phyloP scores from a whole-genome alignment of 2,888 invertebrate species.

The Seira ritae region DNA sequence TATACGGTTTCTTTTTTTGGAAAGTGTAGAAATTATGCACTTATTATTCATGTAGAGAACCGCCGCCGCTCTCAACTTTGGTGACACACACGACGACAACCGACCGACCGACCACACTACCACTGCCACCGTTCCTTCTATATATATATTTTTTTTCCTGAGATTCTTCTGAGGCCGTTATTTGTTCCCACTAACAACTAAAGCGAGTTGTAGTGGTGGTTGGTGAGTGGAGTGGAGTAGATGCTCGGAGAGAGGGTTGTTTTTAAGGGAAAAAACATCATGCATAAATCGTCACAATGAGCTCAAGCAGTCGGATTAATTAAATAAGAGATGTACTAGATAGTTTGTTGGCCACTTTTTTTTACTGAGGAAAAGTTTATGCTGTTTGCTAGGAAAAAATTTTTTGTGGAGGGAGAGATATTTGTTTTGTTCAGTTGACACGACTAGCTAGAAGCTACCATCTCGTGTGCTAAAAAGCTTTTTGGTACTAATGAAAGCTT shows the following conservation, averaged over 20 bases:
- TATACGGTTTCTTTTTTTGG: background rate
- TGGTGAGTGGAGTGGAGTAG: too few relatives aligned
- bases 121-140: too few relatives aligned
- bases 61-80: background rate
- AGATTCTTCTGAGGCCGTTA: background rate
- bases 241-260: slow-evolving; percentile 2
- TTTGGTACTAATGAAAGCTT: background rate
- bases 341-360: slow-evolving; percentile 39
- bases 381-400: slow-evolving; percentile 42
- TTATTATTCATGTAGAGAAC: slow-evolving; percentile 16
- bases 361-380: slow-evolving; percentile 41
- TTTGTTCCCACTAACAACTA: background rate
- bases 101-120: too few relatives aligned
- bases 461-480: background rate
- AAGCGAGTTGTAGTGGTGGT: background rate
- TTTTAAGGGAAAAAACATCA: background rate
- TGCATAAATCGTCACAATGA: slow-evolving; percentile 32
- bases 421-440: background rate
- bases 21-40: slow-evolving; percentile 8
- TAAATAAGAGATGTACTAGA: slow-evolving; percentile 48
- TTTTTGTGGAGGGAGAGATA: background rate
- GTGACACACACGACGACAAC: slow-evolving; percentile 3
- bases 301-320: slow-evolving; percentile 44
- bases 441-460: too few relatives aligned
- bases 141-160: too few relatives aligned